Conservation (phyloP, 2,113 vertebrate genomes). For the Gymnarchus niloticus region DNA sequence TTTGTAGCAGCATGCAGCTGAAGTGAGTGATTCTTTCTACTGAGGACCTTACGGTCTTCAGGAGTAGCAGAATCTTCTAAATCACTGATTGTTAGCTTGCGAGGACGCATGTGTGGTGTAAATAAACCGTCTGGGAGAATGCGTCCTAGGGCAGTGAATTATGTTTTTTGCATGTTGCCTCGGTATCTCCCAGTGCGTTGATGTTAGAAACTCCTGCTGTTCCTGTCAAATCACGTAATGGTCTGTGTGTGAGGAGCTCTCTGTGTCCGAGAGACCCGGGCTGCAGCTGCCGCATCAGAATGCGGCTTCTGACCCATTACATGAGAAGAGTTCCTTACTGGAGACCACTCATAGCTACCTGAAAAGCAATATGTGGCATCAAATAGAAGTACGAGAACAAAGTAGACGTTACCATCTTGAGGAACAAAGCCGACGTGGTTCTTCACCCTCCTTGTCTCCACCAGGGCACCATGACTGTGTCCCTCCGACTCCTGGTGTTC, state of each 20-base stretch:
- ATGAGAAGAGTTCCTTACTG: too few relatives aligned
- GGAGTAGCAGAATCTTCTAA: neutral
- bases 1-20: neutral
- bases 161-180: too few relatives aligned
- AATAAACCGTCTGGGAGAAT: neutral
- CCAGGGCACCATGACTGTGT: slow-evolving; percentile 89
- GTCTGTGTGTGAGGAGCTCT: too few relatives aligned
- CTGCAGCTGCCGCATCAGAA: neutral
- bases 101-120: neutral
- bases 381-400: neutral
- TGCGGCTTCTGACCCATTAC: too few relatives aligned
- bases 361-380: neutral
- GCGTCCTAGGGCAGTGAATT: too few relatives aligned
- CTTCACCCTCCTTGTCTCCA: slow-evolving; percentile 31
- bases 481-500: slow-evolving; percentile 78
- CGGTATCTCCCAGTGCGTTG: too few relatives aligned
- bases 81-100: neutral
- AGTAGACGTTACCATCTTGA: neutral
- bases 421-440: neutral
- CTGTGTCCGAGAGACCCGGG: too few relatives aligned
- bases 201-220: too few relatives aligned
- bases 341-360: neutral
- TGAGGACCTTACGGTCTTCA: neutral
- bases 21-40: neutral
- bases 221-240: too few relatives aligned